phyloP scores from a whole-genome alignment of 2,113 vertebrate genomes.

The Sinocyclocheilus anshuiensis region DNA sequence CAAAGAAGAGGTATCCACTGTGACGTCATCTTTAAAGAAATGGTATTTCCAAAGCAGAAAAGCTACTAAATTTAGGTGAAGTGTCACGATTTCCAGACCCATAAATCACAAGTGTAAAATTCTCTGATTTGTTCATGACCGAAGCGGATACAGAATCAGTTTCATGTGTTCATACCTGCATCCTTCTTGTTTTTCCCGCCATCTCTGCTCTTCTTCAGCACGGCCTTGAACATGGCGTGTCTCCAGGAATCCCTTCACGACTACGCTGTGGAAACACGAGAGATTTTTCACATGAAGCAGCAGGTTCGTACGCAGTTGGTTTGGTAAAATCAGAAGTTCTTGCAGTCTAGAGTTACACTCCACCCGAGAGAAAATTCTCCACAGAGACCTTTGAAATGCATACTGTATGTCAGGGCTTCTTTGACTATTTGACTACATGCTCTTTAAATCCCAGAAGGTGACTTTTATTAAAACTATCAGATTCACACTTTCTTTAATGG shows the following conservation, averaged over 20 bases:
- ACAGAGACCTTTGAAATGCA: not conserved
- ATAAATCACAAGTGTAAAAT: not conserved
- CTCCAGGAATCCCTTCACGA: conserved; percentile 60
- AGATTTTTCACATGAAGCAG: conserved; percentile 4
- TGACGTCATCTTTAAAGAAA: not conserved
- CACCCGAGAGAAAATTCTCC: not conserved
- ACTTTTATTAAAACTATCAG: not conserved
- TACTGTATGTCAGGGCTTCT: not conserved
- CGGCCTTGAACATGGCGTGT: conserved; percentile 91
- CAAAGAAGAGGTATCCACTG: too few relatives aligned
- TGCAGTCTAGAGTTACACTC: conserved; percentile 20
- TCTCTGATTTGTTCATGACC: too few relatives aligned
- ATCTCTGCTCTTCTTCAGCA: conserved; percentile 96
- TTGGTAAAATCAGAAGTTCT: conserved; percentile 8
- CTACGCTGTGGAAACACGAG: conserved; percentile 59
- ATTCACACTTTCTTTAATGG: not conserved
- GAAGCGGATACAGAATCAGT: too few relatives aligned
- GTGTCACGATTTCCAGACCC: not conserved
- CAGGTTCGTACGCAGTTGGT: not conserved
- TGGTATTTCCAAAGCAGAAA: not conserved
- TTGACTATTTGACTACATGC: not conserved
- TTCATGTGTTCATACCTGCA: conserved; percentile 78
- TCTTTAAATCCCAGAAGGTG: not conserved
- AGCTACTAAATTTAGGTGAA: too few relatives aligned
- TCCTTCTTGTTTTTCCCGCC: conserved; percentile 91